Evolutionary conservation across 2,113 vertebrate genomes (phyloP).

Genomic region (Oceanites oceanicus): DNA sequence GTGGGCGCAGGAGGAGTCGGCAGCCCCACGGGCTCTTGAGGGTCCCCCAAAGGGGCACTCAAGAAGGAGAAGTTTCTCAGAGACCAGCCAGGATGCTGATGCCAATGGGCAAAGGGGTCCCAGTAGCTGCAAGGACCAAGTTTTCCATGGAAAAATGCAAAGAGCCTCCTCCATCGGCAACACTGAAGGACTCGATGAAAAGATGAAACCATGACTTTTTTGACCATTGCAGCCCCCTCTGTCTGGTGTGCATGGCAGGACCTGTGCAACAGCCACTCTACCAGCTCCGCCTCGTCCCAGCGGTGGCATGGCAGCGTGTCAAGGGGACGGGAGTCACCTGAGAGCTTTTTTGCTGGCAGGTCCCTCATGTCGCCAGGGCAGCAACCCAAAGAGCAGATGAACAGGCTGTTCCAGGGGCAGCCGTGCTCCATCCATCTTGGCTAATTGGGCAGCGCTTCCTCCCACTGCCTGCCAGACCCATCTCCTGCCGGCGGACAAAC

Average conservation of each 20-base stretch:
- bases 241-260: neutral
- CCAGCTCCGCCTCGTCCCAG: accelerated
- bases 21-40: neutral
- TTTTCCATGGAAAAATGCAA: neutral
- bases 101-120: accelerated
- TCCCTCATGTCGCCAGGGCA: neutral
- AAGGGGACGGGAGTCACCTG: neutral
- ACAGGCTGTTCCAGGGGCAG: neutral
- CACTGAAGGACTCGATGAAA: accelerated
- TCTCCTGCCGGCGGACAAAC: neutral
- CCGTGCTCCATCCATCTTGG: accelerated
- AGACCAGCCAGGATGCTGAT: neutral
- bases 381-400: neutral
- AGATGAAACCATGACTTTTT: neutral
- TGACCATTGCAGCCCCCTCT: neutral
- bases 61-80: neutral
- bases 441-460: neutral
- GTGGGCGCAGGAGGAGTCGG: neutral
- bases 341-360: neutral
- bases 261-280: neutral
- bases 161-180: neutral
- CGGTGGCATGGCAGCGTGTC: accelerated
- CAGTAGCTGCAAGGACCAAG: neutral
- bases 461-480: neutral
- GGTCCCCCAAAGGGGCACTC: neutral